Evolutionary conservation across 2,113 vertebrate genomes (phyloP).

Genomic region (Jaculus jaculus): DNA sequence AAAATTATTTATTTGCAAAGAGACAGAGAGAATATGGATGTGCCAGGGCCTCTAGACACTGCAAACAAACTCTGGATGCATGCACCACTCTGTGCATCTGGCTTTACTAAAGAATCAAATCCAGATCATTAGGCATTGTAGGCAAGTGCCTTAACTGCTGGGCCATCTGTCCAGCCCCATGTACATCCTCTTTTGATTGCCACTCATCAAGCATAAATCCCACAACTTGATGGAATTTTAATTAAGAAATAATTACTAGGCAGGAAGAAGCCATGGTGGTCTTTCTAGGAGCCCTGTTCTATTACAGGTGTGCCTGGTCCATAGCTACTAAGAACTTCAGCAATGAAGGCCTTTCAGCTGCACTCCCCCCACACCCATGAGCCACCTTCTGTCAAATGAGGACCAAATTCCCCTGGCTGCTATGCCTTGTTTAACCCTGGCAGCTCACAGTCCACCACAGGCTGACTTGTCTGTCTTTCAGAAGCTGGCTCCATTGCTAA

Average conservation of each 20-base stretch:
- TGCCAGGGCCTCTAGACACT: too few species aligned
- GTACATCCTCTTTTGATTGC: background rate
- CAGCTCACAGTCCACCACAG: background rate
- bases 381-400: background rate
- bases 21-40: too few species aligned
- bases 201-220: rapidly evolving
- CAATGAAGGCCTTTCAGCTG: background rate
- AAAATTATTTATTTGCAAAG: too few species aligned
- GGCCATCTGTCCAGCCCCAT: too few species aligned
- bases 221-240: background rate
- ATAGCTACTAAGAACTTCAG: rapidly evolving
- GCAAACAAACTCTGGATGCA: too few species aligned
- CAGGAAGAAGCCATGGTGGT: rapidly evolving
- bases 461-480: background rate
- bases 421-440: rapidly evolving
- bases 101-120: too few species aligned
- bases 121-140: too few species aligned
- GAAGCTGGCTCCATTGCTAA: rapidly evolving
- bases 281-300: rapidly evolving
- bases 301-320: background rate
- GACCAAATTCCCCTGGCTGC: background rate
- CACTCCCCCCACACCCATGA: rapidly evolving
- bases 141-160: too few species aligned
- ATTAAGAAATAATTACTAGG: background rate
- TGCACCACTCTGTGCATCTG: too few species aligned